Evolutionary conservation across 2,888 invertebrate species (phyloP), one percentile per base, ranked within the genome.

Genomic region (Drosophila meridiana): DNA sequence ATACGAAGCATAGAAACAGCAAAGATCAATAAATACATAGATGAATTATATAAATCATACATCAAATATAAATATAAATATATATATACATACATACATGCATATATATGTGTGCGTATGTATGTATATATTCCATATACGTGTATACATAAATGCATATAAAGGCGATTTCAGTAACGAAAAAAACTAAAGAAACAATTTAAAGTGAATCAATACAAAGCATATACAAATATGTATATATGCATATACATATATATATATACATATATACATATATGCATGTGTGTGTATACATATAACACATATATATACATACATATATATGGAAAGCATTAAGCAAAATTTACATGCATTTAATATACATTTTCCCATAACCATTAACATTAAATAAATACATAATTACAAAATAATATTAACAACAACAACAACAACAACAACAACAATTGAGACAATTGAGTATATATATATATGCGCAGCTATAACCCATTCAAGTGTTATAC

Each of bases 341-440:
- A 89, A 80, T 87, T 87, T 83, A 80, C 81, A 89, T 69, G 82
- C 89, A 87, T 82, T 87, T 88, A 79, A 90, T 72, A 78, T 86
- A 88, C 88, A 89, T 89, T 83, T 79, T 89, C 75, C 88, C 90
- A 87, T 85, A 87, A 85, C 83, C 88, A 74, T 73, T 73, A 72
- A 64, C 57, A 70, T 58, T 45, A 62, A 66, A 65, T 47, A 64
- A 76, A 72, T 60, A 71, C 64, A 75, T 61, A 75, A 67, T 53
- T 43, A 69, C 56, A 62, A 69, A 47, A 42, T 61, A 70, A 71
- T 62, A 70, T 57, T 58, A 75, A 66, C 38, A 66, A n/a, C n/a
- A n/a, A 63, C 28, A 43, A 77, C 28, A 56, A 40, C 4, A 55
- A 40, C 40, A 56, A 40, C n/a, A 56, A 42, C 55, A 56, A 57